phyloP scores from a whole-genome alignment of 2,113 vertebrate genomes.

The Procapra przewalskii region DNA sequence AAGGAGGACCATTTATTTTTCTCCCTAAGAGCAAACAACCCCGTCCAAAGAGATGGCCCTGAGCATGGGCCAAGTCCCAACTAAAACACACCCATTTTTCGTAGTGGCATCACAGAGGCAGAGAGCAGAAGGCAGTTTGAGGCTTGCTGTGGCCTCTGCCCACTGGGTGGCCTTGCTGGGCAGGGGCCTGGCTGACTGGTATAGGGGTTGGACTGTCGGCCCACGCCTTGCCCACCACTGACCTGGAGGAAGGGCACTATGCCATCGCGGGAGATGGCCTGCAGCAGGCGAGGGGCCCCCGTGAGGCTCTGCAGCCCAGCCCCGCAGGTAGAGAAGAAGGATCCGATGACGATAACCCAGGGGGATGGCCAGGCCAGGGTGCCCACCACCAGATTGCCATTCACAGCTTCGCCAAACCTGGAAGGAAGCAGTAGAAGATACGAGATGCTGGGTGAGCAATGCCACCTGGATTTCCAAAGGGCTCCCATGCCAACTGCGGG shows the following conservation, averaged over 20 bases:
- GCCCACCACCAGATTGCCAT: conserved; percentile 95
- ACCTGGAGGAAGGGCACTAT: conserved; percentile 97
- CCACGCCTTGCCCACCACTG: conserved; percentile 47
- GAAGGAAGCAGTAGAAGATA: not conserved
- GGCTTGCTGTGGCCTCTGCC: not conserved
- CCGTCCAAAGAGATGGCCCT: not conserved
- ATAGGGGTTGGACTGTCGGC: too few species aligned
- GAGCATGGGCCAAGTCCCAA: not conserved
- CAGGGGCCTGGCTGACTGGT: not conserved
- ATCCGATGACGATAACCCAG: conserved; percentile 97
- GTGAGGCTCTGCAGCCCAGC: conserved; percentile 97
- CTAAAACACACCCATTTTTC: not conserved
- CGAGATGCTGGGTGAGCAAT: rapidly evolving
- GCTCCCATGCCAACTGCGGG: not conserved
- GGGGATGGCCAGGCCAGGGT: conserved; percentile 96
- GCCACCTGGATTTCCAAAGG: not conserved
- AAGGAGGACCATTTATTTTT: not conserved
- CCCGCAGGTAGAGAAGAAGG: conserved; percentile 97
- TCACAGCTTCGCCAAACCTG: conserved; percentile 96
- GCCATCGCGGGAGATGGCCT: conserved; percentile 94
- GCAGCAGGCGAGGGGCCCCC: conserved; percentile 93
- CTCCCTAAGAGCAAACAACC: not conserved
- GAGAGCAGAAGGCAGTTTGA: not conserved
- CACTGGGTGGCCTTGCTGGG: not conserved
- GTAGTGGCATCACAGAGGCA: not conserved